Conservation (phyloP, 2,113 vertebrate species). For the Vireo altiloquus region DNA sequence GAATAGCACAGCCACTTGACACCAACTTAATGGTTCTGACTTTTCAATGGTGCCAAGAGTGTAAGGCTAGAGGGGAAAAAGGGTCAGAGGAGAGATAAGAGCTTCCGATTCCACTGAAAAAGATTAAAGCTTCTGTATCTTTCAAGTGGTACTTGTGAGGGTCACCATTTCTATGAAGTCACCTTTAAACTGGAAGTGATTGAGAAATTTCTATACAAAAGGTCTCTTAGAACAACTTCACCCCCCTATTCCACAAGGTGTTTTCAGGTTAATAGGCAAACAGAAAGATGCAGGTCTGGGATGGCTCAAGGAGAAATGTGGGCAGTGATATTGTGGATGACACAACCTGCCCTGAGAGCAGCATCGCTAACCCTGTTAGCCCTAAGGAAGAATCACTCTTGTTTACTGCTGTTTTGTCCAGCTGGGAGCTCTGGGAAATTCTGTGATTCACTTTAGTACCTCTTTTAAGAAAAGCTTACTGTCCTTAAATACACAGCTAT, state of each 20-base stretch:
- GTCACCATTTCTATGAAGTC: conserved; percentile 55
- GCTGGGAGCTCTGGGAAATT: conserved; percentile 3
- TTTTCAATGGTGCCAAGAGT: conserved; percentile 66
- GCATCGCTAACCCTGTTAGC: not conserved
- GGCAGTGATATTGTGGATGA: not conserved
- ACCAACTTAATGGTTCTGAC: conserved; percentile 82
- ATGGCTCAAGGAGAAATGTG: not conserved
- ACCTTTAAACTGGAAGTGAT: conserved; percentile 50
- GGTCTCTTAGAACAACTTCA: not conserved
- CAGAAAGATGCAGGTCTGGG: not conserved
- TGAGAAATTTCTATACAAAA: conserved; percentile 13
- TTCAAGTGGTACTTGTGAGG: conserved; percentile 40
- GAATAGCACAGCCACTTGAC: conserved; percentile 80
- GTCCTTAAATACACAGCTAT: not conserved
- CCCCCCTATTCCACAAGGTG: not conserved
- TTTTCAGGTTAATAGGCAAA: not conserved
- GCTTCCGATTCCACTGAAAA: conserved; percentile 50
- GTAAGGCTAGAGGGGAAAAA: conserved; percentile 53
- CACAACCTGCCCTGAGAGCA: not conserved
- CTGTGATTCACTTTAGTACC: not conserved
- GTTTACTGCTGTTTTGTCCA: not conserved
- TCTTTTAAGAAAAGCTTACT: not conserved
- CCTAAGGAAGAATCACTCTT: not conserved
- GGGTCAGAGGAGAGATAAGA: conserved; percentile 64
- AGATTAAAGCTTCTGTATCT: conserved; percentile 46